These are phyloP conservation scores for Sphinx pinastri DNA, from an alignment of 2,888 invertebrate genomes.

Conservation along the genomic window DNA sequence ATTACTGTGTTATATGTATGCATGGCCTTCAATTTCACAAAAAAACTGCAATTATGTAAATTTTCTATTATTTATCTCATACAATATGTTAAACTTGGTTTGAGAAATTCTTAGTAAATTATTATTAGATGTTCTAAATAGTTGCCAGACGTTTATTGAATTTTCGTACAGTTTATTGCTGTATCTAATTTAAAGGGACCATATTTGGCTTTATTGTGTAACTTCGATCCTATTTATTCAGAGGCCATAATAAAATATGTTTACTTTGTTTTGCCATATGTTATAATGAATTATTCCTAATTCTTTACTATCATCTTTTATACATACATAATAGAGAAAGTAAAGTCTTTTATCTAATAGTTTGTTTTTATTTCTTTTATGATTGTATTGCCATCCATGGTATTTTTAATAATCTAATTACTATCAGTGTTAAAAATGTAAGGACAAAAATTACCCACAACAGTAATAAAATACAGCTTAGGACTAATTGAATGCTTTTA, in stretches of 20 bases:
- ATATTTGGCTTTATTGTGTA: slow-evolving; percentile 45
- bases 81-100: too few relatives aligned
- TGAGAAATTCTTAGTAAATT: neutral
- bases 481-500: too few relatives aligned
- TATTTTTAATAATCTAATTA: too few relatives aligned
- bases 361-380: slow-evolving; percentile 31
- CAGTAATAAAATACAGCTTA: too few relatives aligned
- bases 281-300: slow-evolving; percentile 42
- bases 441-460: too few relatives aligned
- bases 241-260: slow-evolving; percentile 49
- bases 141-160: neutral
- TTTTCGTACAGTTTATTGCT: slow-evolving; percentile 21
- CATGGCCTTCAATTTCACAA: slow-evolving; percentile 7
- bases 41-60: too few relatives aligned
- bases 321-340: slow-evolving; percentile 49
- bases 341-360: slow-evolving; percentile 51
- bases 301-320: slow-evolving; percentile 44
- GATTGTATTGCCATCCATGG: neutral
- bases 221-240: slow-evolving; percentile 37
- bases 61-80: too few relatives aligned
- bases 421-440: too few relatives aligned
- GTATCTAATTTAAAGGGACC: slow-evolving; percentile 55
- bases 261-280: slow-evolving; percentile 56
- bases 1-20: neutral
- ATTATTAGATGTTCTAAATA: neutral